phyloP scores from a whole-genome alignment of 2,888 invertebrate genomes.

The Atethmia centrago region DNA sequence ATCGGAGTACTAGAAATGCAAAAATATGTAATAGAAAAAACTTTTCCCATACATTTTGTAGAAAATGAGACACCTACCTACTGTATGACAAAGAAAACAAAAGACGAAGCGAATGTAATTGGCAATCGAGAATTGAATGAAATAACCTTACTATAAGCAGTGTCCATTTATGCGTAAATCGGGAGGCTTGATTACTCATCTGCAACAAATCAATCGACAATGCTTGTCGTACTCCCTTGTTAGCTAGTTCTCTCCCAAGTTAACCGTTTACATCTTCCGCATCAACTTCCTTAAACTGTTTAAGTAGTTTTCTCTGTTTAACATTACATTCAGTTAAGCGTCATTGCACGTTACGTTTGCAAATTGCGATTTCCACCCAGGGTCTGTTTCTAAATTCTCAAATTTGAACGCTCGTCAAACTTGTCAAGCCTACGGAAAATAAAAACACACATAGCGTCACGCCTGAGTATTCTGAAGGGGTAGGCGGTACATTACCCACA shows the following conservation, averaged over 20 bases:
- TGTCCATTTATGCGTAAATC: neutral
- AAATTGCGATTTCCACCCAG: constrained; percentile 1
- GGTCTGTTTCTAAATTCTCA: too few relatives aligned
- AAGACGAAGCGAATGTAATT: neutral
- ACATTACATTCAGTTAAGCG: neutral
- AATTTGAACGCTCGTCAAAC: too few relatives aligned
- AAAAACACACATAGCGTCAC: too few relatives aligned
- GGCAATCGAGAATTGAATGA: neutral
- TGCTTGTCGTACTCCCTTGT: neutral
- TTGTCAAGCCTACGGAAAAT: too few relatives aligned
- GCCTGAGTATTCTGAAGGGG: too few relatives aligned
- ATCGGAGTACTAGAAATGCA: too few relatives aligned
- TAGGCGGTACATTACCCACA: too few relatives aligned
- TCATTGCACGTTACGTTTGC: constrained; percentile 5
- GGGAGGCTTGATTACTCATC: neutral
- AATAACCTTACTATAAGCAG: neutral
- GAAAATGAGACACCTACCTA: neutral
- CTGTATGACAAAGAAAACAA: neutral
- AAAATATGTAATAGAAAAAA: too few relatives aligned
- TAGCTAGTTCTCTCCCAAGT: neutral
- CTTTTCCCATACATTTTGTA: too few relatives aligned
- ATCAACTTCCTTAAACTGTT: neutral
- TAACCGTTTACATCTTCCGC: neutral
- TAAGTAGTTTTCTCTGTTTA: constrained; percentile 24
- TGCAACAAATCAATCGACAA: neutral